Conservation (phyloP, 2,888 invertebrate species). For the Pseudococcus jackbeardsleyi region DNA sequence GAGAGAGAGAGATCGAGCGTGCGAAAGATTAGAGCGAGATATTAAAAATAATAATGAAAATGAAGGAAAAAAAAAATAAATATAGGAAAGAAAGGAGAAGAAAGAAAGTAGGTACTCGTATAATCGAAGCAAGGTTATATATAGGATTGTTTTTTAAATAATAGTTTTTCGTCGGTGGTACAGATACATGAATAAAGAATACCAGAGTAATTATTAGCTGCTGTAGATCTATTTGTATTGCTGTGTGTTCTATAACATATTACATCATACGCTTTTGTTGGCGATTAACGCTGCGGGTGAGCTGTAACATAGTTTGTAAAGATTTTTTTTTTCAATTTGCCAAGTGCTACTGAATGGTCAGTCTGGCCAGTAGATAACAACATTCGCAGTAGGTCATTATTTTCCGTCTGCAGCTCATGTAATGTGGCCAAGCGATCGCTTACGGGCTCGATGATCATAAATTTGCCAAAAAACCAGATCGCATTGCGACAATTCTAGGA, state of each 20-base stretch:
- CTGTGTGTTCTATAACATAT: background rate
- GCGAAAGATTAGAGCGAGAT: background rate
- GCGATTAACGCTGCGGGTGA: constrained; percentile 20
- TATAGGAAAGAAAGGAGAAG: background rate
- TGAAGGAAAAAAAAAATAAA: background rate
- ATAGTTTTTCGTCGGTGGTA: background rate
- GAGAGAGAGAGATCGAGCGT: background rate
- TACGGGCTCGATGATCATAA: background rate
- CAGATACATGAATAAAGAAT: background rate
- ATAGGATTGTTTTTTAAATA: constrained; percentile 15
- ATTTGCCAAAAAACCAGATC: background rate
- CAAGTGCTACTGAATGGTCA: background rate
- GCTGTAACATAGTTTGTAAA: background rate
- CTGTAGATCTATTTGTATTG: background rate
- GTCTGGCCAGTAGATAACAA: background rate
- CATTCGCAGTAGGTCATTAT: background rate
- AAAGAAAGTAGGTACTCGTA: background rate
- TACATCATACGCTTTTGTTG: background rate
- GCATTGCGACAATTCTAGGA: too few species aligned
- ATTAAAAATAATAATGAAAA: constrained; percentile 5
- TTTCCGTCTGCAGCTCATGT: background rate
- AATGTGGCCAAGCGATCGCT: background rate
- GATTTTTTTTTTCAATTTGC: constrained; percentile 11
- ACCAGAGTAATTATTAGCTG: constrained; percentile 3
- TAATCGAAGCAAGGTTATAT: constrained; percentile 28